phyloP scores from a whole-genome alignment of 2,888 invertebrate species.

The Phyllotreta cruciferae region DNA sequence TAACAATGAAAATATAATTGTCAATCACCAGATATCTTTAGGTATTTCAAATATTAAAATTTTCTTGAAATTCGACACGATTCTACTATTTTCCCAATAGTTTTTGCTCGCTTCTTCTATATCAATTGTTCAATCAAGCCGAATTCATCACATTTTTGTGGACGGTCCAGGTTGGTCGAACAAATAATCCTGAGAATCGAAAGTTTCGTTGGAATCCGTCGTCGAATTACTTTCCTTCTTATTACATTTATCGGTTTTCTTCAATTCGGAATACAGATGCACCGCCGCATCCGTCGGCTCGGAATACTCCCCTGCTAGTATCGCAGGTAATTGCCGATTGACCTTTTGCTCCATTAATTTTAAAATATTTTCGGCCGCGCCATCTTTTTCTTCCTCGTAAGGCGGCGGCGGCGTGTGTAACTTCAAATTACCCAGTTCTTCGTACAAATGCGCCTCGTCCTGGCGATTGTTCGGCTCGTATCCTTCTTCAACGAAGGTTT shows the following conservation, averaged over 20 bases:
- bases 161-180: constrained; percentile 45
- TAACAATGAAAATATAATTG: no score
- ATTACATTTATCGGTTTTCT: constrained; percentile 58
- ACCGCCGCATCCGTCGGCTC: constrained; percentile 65
- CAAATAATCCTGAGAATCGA: constrained; percentile 66
- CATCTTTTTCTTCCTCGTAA: constrained; percentile 61
- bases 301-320: constrained; percentile 63
- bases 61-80: no score
- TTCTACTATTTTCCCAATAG: no score
- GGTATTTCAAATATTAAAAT: no score
- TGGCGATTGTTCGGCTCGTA: constrained; percentile 64
- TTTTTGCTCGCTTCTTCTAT: no score
- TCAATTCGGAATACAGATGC: constrained; percentile 66
- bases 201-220: constrained; percentile 55
- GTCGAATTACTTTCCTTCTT: constrained; percentile 40
- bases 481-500: constrained; percentile 74
- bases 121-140: background rate
- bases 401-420: constrained; percentile 64
- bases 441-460: constrained; percentile 59
- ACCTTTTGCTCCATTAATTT: constrained; percentile 68
- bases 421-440: constrained; percentile 66
- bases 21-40: no score
- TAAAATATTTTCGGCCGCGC: constrained; percentile 66
- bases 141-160: constrained; percentile 35
- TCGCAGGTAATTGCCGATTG: constrained; percentile 51